Base-by-base conservation (phyloP, 35 echinoderm and acorn worm species). In the Lytechinus variegatus region DNA sequence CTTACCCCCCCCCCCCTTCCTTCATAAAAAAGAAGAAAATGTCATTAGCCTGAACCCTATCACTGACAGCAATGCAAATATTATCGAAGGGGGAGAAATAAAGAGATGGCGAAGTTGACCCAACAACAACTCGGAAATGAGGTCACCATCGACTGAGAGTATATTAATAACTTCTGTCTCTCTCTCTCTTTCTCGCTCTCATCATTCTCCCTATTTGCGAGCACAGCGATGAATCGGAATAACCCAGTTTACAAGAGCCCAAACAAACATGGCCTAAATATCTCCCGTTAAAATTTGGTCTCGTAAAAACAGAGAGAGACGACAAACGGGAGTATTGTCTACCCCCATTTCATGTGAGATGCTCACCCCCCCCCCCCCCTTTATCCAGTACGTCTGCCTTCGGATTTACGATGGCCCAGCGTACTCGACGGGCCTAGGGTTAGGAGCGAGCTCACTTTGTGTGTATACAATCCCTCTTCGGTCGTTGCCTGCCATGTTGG, bases 201-300 rank as follows among this genome's bases (percentile, higher is more conserved):
- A 44, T 44, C 33, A 44, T 44, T 44, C 33, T 44, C 33, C 33
- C 0, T 44, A 44, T 44, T 44, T 4, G 61, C n/a, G 66, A 79
- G 66, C 66, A 3, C 19, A 24, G 14, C 12, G 66, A 79, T 79
- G 66, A 79, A 79, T 79, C 14, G 66, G 66, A 6, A 24, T 79
- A 93, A 57, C 92, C 92, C 92, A 93, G 92, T 55, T 93, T 13
- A 55, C 52, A 90, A 54, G 53, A 93, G 92, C 92, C 52, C 92
- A 93, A 93, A 93, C 53, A 93, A 93, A 93, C 92, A 93, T 93
- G 92, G 92, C 92, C 92, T 93, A 93, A 27, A 93, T 93, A 53
- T 57, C 92, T 57, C 92, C 33, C 92, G 92, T 93, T 93, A 56
- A 93, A 93, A 55, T 93, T 93, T 57, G 55, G 92, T 93, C 92